Evolutionary conservation across 2,113 vertebrate genomes (phyloP).

Genomic region (Eclectus roratus): DNA sequence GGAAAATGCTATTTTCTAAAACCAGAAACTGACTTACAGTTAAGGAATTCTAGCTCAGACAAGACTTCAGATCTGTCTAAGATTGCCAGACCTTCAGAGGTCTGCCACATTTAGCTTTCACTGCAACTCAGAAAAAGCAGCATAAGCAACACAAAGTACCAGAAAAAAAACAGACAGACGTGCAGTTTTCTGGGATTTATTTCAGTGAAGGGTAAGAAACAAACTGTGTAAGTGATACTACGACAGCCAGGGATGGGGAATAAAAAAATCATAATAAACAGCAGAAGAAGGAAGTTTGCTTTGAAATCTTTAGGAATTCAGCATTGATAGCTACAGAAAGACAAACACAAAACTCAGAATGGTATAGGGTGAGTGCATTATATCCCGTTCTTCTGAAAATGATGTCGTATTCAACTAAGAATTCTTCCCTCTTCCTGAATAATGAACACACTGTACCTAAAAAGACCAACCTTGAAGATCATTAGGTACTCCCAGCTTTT

Average conservation of each 20-base stretch:
- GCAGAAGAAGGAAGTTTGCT: neutral
- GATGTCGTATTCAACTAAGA: neutral
- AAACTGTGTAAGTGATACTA: neutral
- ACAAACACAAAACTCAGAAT: neutral
- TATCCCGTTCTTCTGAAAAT: neutral
- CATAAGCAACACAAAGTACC: neutral
- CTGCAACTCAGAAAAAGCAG: neutral
- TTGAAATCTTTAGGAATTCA: constrained; percentile 5
- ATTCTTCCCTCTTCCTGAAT: neutral
- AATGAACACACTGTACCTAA: neutral
- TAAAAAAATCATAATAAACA: neutral
- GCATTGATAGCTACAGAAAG: neutral
- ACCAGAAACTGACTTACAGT: neutral
- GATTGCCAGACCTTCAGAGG: neutral
- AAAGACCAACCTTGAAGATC: neutral
- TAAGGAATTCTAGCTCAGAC: neutral
- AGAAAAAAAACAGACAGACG: constrained; percentile 21
- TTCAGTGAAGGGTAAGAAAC: constrained; percentile 30
- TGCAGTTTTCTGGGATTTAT: constrained; percentile 28
- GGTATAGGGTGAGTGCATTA: neutral
- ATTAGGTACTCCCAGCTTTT: neutral
- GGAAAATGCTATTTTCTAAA: neutral
- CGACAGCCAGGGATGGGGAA: neutral
- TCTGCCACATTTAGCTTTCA: constrained; percentile 21
- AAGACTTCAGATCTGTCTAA: neutral